Evolutionary conservation across 2,888 invertebrate species (phyloP), one percentile per base, ranked within the genome.

Genomic region (Lymantria dispar): DNA sequence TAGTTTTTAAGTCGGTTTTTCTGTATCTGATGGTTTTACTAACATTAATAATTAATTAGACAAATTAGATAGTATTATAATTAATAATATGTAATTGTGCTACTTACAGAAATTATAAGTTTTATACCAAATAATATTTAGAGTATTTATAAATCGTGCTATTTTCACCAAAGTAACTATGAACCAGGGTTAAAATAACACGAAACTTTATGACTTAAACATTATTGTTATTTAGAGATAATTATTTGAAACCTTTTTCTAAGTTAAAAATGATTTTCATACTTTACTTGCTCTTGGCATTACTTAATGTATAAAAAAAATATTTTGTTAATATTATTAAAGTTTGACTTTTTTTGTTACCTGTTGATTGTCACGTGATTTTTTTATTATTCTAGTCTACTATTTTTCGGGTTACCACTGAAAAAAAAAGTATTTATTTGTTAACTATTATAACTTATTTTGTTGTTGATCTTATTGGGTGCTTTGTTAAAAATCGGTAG

Each of bases 21-120:
- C n/a, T 53, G 40, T 50, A 40, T 50, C 10, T 40, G 40, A 14
- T 50, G 44, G 52, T 60, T 56, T 58, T 41, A 60, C 56, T 65
- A 70, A 70, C 60, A 56, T 45, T 33, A 30, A 39, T 41, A 58
- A 43, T 7, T 50, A 68, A 55, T 54, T 68, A 66, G 58, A 47
- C 39, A 57, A 54, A 55, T 31, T 55, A 58, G 43, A 50, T 10
- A 14, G 12, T 38, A 38, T 12, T 38, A 38, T 38, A 49, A 54
- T 49, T 54, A 47, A 46, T 51, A 38, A 52, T 42, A 37, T 43
- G 22, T 12, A 37, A 29, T 13, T 2, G 44, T 40, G 44, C 15
- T 12, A 45, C 12, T 13, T 40, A 44, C 13, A 45, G 11, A 7
- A 37, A 8, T 12, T 37, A 11, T 43, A 33, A 8, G 33, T 33